These are phyloP conservation scores for Dinocampus coccinellae DNA, from an alignment of 2,888 invertebrate genomes.

Conservation along the genomic window DNA sequence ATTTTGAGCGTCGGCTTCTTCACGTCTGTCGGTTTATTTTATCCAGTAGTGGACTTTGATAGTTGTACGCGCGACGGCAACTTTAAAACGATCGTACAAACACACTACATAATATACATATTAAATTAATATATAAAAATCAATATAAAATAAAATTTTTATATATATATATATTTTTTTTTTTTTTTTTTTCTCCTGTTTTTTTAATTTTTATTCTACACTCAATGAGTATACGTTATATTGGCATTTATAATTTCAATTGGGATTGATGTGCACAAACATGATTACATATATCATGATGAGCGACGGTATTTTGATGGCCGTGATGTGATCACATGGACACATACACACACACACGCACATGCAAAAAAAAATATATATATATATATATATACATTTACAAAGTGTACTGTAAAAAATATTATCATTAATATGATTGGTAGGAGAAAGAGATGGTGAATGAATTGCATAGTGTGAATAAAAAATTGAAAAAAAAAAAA, in stretches of 20 bases:
- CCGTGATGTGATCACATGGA: background rate
- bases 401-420: background rate
- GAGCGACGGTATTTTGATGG: conserved; percentile 7
- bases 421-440: conserved; percentile 4
- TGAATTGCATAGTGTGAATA: too few species aligned
- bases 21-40: conserved; percentile 51
- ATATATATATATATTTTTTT: background rate
- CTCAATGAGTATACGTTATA: too few species aligned
- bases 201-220: background rate
- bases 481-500: too few species aligned
- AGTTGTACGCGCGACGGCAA: conserved; percentile 33
- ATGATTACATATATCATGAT: background rate
- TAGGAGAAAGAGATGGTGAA: too few species aligned
- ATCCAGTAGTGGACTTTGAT: conserved; percentile 40
- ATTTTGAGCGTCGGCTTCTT: conserved; percentile 67
- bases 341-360: background rate
- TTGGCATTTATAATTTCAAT: background rate
- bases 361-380: too few species aligned
- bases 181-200: background rate
- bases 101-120: too few species aligned
- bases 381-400: background rate
- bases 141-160: too few species aligned
- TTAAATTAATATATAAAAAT: too few species aligned
- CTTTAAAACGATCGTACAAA: conserved; percentile 31
- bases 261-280: background rate